A percentile compares a stretch with the other conserved stretches of the same genome.
phyloP scores from a whole-genome alignment of 2,888 invertebrate species.

The Eupeodes luniger region DNA sequence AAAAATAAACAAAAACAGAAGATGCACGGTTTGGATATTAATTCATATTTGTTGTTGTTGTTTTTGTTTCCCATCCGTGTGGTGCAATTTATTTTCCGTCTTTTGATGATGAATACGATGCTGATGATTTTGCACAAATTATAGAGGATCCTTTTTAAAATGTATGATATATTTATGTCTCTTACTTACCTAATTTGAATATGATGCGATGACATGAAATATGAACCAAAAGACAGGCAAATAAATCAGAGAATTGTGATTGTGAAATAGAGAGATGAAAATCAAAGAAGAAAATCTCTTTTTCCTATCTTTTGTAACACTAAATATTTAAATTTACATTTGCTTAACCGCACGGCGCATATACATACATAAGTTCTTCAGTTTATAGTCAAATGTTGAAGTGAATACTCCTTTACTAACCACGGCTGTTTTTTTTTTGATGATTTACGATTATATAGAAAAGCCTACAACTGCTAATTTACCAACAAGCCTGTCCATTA shows the following conservation, averaged over 20 bases:
- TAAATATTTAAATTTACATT: not conserved
- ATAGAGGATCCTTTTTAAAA: slow-evolving; percentile 10
- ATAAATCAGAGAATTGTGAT: slow-evolving; percentile 3
- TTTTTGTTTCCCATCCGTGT: slow-evolving; percentile 37
- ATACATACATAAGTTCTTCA: no score
- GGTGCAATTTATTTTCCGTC: slow-evolving; percentile 49
- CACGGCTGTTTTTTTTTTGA: not conserved
- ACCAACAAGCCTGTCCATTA: not conserved
- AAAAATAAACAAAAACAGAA: no score
- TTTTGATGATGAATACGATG: slow-evolving; percentile 46
- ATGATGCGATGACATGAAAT: not conserved
- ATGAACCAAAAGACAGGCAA: not conserved
- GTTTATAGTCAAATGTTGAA: not conserved
- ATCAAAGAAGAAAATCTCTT: not conserved
- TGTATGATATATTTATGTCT: not conserved
- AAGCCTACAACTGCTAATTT: not conserved
- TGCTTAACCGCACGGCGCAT: no score
- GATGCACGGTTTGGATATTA: slow-evolving; percentile 43
- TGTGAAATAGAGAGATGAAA: not conserved
- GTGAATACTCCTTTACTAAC: not conserved
- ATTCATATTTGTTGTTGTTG: slow-evolving; percentile 5
- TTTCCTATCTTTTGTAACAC: not conserved
- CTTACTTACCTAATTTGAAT: not conserved
- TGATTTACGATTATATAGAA: not conserved
- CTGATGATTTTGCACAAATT: slow-evolving; percentile 42